Evolutionary conservation across 37 sponge, comb jelly and placozoan genomes (phyloP).

Genomic region (Axinella damicornis): DNA sequence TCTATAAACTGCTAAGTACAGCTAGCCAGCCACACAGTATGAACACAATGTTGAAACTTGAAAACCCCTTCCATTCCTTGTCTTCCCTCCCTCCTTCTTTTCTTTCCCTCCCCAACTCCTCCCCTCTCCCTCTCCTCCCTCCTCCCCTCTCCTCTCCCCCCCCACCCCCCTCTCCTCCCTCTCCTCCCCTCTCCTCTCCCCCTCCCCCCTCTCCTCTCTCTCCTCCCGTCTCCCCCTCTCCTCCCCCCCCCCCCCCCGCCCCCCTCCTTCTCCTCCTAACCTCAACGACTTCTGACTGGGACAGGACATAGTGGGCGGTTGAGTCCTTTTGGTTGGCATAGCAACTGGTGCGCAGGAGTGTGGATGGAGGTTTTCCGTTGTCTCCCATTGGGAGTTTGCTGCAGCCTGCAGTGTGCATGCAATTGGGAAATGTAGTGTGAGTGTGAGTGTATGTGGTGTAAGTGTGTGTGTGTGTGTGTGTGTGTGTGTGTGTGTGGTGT

Average conservation of each 20-base stretch:
- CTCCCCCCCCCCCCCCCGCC: not conserved
- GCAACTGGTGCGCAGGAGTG: conserved; percentile 24
- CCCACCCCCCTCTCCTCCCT: not conserved
- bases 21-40: not conserved
- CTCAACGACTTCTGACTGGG: conserved; percentile 40
- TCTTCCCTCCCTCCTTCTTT: conserved; percentile 19
- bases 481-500: not conserved
- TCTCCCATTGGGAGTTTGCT: conserved; percentile 21
- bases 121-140: conserved; percentile 5
- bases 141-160: conserved; percentile 24
- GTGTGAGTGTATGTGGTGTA: not conserved
- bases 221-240: conserved; percentile 5
- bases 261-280: conserved; percentile 13
- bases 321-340: not conserved
- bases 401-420: conserved; percentile 43
- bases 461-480: not conserved
- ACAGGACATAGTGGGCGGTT: conserved; percentile 1
- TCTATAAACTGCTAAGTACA: not conserved
- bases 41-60: not conserved
- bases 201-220: not conserved
- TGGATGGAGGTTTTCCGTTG: conserved; percentile 27
- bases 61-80: not conserved
- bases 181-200: not conserved
- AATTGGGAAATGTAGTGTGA: not conserved
- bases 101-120: not conserved